Evolutionary conservation across 23 tunicate genomes (phyloP).

Genomic region (Trididemnum nubilum): DNA sequence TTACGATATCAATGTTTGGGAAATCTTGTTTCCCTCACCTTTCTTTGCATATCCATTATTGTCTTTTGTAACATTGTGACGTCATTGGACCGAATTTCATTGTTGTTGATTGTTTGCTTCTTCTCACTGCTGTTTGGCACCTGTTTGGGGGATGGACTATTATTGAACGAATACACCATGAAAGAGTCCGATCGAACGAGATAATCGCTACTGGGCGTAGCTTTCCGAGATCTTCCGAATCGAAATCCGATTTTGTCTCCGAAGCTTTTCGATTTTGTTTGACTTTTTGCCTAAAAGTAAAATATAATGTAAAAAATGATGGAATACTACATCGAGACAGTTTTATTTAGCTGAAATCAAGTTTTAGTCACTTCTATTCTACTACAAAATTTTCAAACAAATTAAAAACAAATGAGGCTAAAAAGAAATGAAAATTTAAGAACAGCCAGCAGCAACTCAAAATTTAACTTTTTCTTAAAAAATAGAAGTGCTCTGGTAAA

Average conservation of each 20-base stretch:
- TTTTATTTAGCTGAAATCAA: too few relatives aligned
- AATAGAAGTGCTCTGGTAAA: too few relatives aligned
- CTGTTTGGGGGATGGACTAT: neutral
- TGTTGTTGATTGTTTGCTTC: neutral
- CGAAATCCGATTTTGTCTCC: neutral
- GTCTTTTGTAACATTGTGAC: neutral
- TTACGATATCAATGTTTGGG: neutral
- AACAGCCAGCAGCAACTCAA: too few relatives aligned
- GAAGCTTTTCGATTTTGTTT: neutral
- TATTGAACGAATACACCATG: neutral
- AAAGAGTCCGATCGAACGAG: neutral
- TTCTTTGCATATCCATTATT: neutral
- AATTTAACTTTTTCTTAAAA: too few relatives aligned
- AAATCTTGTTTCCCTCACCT: neutral
- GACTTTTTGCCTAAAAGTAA: neutral
- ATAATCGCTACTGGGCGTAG: neutral
- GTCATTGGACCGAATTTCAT: neutral
- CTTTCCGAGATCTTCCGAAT: neutral
- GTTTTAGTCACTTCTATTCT: too few relatives aligned
- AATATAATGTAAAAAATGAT: too few relatives aligned
- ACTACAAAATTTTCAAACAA: too few relatives aligned
- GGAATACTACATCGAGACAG: too few relatives aligned
- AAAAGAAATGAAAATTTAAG: too few relatives aligned
- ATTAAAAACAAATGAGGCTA: too few relatives aligned
- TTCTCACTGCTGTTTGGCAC: neutral